phyloP scores from a whole-genome alignment of 2,888 invertebrate genomes.

The Herminia tarsipennalis region DNA sequence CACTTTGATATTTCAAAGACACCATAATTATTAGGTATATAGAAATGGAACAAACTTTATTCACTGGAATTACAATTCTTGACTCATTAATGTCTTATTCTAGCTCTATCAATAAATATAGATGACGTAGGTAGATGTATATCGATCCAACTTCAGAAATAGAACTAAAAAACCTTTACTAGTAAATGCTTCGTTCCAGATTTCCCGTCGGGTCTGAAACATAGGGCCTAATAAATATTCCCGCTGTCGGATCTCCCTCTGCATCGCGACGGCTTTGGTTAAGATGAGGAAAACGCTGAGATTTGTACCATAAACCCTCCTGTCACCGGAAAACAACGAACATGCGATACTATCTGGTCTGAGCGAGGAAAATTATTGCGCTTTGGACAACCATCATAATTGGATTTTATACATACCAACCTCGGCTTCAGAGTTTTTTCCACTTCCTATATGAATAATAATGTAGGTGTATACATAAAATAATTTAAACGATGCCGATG shows the following conservation, averaged over 20 bases:
- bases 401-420: background rate
- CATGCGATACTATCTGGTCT: constrained; percentile 48
- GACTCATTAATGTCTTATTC: too few species aligned
- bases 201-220: constrained; percentile 52
- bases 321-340: constrained; percentile 60
- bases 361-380: constrained; percentile 10
- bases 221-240: constrained; percentile 65
- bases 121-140: constrained; percentile 30
- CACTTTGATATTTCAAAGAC: too few species aligned
- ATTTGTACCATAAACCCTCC: constrained; percentile 67
- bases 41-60: too few species aligned
- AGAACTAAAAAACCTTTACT: constrained; percentile 39
- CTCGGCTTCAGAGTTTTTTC: too few species aligned
- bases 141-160: constrained; percentile 37
- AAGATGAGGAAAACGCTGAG: constrained; percentile 62
- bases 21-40: too few species aligned
- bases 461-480: too few species aligned
- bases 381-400: background rate
- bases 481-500: too few species aligned
- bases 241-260: constrained; percentile 57
- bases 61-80: too few species aligned
- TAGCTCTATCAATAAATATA: constrained; percentile 24
- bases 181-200: constrained; percentile 40
- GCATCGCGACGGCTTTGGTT: constrained; percentile 47
- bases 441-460: too few species aligned